Evolutionary conservation across 2,888 invertebrate genomes (phyloP).

Genomic region (Bruchidius siliquastri): DNA sequence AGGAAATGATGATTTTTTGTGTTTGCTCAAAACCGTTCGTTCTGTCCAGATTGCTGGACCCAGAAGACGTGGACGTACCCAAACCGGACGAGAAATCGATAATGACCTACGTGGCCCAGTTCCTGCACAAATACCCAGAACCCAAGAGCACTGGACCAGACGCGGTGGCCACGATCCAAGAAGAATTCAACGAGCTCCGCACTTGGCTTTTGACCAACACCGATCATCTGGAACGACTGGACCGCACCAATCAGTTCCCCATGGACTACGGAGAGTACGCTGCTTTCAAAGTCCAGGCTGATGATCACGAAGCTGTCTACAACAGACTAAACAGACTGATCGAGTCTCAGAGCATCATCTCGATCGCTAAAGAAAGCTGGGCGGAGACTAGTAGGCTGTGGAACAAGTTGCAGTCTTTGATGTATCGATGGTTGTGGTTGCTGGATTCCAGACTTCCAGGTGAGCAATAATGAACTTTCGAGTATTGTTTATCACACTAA

Average conservation of each 20-base stretch:
- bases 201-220: constrained; percentile 80
- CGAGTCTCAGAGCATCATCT: constrained; percentile 74
- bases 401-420: constrained; percentile 72
- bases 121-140: constrained; percentile 91
- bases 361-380: constrained; percentile 84
- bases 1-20: no score
- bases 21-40: no score
- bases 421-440: constrained; percentile 84
- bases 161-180: constrained; percentile 72
- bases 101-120: constrained; percentile 98
- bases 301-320: constrained; percentile 66
- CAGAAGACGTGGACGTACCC: constrained; percentile 93
- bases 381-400: constrained; percentile 74
- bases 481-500: constrained; percentile 5
- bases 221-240: constrained; percentile 70
- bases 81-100: constrained; percentile 96
- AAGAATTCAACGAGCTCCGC: constrained; percentile 74
- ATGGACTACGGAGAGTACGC: constrained; percentile 78
- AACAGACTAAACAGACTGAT: constrained; percentile 74
- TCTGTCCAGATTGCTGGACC: constrained; percentile 69
- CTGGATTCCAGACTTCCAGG: constrained; percentile 71
- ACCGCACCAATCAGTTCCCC: constrained; percentile 69
- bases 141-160: constrained; percentile 71
- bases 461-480: no score
- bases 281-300: constrained; percentile 71